Evolutionary conservation across 2,888 invertebrate species (phyloP).

Genomic region (Oligia strigilis): DNA sequence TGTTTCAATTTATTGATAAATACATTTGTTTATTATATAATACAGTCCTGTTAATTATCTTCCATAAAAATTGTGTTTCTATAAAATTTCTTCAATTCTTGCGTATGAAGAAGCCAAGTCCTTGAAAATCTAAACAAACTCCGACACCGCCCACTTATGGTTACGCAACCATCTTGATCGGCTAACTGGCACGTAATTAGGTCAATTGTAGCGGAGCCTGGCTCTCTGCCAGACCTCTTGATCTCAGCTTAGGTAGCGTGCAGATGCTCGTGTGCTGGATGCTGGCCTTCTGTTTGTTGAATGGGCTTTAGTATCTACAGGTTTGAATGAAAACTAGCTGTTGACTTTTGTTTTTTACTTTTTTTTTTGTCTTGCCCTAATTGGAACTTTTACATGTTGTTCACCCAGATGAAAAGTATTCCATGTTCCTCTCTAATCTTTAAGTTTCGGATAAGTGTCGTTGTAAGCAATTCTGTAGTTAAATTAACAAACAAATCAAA

Average conservation of each 20-base stretch:
- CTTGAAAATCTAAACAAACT: not conserved
- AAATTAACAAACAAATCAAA: not conserved
- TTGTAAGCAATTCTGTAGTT: not conserved
- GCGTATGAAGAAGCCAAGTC: not conserved
- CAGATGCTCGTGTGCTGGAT: conserved; percentile 19
- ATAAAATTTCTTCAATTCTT: not conserved
- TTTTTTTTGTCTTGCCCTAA: no score
- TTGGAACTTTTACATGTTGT: not conserved
- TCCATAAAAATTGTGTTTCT: not conserved
- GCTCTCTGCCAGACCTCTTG: conserved; percentile 59
- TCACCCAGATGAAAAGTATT: no score
- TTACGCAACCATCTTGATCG: conserved; percentile 47
- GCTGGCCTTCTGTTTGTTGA: not conserved
- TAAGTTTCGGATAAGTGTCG: not conserved
- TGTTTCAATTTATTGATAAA: no score
- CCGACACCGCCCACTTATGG: conserved; percentile 20
- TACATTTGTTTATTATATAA: no score
- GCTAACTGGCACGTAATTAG: conserved; percentile 62
- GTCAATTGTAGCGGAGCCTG: conserved; percentile 52
- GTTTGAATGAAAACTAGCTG: conserved; percentile 3
- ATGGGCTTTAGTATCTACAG: conserved; percentile 9
- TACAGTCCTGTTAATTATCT: not conserved
- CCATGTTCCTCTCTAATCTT: not conserved
- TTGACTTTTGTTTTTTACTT: no score
- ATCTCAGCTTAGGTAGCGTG: conserved; percentile 44